phyloP scores from a whole-genome alignment of 2,888 invertebrate species.

The Aphodius sticticus region DNA sequence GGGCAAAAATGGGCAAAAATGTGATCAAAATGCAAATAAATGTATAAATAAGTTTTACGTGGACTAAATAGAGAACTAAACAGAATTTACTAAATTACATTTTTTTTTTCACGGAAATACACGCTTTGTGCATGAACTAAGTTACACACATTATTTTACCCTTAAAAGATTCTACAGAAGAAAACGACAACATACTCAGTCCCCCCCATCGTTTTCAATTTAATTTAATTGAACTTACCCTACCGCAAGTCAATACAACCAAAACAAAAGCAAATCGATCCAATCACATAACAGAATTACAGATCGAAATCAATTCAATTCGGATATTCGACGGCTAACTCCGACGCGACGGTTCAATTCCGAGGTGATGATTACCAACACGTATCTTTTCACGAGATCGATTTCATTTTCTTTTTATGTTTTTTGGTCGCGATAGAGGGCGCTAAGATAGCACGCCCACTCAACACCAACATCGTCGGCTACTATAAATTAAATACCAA shows the following conservation, averaged over 20 bases:
- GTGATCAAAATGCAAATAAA: too few species aligned
- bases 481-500: slow-evolving; percentile 16
- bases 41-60: too few species aligned
- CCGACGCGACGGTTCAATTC: background rate
- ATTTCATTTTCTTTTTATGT: background rate
- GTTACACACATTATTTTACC: too few species aligned
- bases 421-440: background rate
- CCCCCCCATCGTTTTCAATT: background rate
- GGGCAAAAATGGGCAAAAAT: too few species aligned
- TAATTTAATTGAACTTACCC: background rate
- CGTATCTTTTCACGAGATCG: background rate
- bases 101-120: too few species aligned
- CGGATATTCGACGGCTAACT: background rate
- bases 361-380: background rate
- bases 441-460: background rate
- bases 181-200: background rate
- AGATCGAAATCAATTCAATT: background rate
- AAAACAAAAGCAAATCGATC: background rate
- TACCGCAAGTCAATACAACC: background rate
- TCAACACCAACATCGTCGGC: background rate
- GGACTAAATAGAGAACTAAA: too few species aligned
- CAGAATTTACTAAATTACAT: too few species aligned
- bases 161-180: too few species aligned
- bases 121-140: too few species aligned
- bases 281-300: background rate